Evolutionary conservation across 2,797 vertebrate species (phyloP), one percentile per base, ranked within the genome.

Genomic region (Cossypha caffra): DNA sequence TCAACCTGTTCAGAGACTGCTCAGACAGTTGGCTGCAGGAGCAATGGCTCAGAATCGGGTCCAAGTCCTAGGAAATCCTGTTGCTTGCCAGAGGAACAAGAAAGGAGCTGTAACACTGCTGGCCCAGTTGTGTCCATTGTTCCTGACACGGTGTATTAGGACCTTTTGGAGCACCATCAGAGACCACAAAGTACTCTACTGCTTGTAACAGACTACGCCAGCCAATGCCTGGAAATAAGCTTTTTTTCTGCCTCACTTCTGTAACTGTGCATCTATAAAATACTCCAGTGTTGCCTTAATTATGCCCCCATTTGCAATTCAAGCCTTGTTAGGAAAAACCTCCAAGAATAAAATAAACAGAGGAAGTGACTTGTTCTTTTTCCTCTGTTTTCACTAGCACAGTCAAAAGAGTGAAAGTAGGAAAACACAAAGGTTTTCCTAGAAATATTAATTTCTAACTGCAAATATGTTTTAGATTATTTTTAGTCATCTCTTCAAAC

Each of bases 81-180:
- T 48, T 68, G 31, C 54, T 80, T 85, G 68, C 81, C 74, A 91
- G 84, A 91, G 77, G 74, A 83, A 75, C 0, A 2, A 95, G 75
- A 90, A 90, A 91, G 43, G 13, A 91, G n/a, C 57, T 92, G 67
- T 26, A 81, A 64, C 17, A 58, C 47, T 68, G 61, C 62, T 86
- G 79, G 82, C 54, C 68, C 82, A 68, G 24, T 42, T 72, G 82
- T 80, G 33, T 88, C 75, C 76, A 54, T 80, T 93, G 73, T 38
- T 94, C 38, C 82, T 90, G 72, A 80, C 51, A 81, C 0, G 4
- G 64, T 61, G 35, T 75, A 38, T 68, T 84, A 90, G 35, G 76
- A 81, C 58, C 31, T 88, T 94, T 72, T 90, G 85, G 76, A 97
- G 79, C 31, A 62, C 28, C 76, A 88, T 93, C 86, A 91, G 86